Conservation (phyloP, 2,797 vertebrate species). For the Enteromius radiatus region DNA sequence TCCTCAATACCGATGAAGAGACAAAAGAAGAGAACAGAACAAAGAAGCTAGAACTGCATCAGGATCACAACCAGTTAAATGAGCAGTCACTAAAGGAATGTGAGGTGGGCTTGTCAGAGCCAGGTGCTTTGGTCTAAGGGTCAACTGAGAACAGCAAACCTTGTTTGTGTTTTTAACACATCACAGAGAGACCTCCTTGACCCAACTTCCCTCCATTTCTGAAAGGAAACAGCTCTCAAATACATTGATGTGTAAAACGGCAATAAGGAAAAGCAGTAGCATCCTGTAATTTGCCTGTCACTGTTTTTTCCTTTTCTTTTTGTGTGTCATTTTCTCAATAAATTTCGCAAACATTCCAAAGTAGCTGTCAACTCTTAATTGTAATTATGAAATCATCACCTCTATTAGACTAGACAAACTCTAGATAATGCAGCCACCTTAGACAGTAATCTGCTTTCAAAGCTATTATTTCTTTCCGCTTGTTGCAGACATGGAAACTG, state of each 20-base stretch:
- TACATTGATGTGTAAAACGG: slow-evolving; percentile 6
- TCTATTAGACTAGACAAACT: slow-evolving; percentile 16
- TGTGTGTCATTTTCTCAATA: not conserved
- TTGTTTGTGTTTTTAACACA: slow-evolving; percentile 54
- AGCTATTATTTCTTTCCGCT: slow-evolving; percentile 19
- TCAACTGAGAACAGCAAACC: slow-evolving; percentile 49
- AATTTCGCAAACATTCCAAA: not conserved
- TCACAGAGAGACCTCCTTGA: slow-evolving; percentile 45
- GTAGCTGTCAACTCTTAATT: slow-evolving; percentile 6
- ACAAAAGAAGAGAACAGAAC: slow-evolving; percentile 61
- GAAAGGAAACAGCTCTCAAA: slow-evolving; percentile 24
- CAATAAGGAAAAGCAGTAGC: slow-evolving; percentile 1
- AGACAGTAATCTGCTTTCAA: slow-evolving; percentile 44
- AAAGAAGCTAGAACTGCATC: not conserved
- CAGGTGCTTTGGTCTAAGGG: slow-evolving; percentile 49
- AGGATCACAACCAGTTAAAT: slow-evolving; percentile 71
- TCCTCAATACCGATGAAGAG: slow-evolving; percentile 55
- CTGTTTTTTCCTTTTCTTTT: not conserved
- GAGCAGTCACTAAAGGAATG: slow-evolving; percentile 72
- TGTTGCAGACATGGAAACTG: slow-evolving; percentile 40
- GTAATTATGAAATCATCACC: slow-evolving; percentile 6
- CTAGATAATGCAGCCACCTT: slow-evolving; percentile 24
- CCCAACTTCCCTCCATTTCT: slow-evolving; percentile 46
- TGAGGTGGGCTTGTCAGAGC: slow-evolving; percentile 52
- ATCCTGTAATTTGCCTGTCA: not conserved